A percentile compares a stretch with the other conserved stretches of the same genome.
These are phyloP conservation scores for Chelon auratus DNA, from an alignment of 2,797 vertebrate species.

Conservation along the genomic window DNA sequence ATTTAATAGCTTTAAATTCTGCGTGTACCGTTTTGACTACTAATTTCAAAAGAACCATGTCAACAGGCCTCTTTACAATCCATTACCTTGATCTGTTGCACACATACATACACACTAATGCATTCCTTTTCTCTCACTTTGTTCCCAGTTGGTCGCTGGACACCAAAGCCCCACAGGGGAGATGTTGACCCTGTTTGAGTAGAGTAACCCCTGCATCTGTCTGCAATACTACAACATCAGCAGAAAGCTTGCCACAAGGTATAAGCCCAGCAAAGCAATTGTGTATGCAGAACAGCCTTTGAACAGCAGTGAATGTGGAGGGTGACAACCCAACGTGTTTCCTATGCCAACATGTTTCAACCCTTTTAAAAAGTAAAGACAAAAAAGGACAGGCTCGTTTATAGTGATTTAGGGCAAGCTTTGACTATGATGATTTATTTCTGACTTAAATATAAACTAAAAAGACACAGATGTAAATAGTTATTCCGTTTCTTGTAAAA, in stretches of 20 bases:
- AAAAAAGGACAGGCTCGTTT: not conserved
- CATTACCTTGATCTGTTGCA: conserved; percentile 29
- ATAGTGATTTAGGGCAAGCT: not conserved
- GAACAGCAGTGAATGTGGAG: conserved; percentile 8
- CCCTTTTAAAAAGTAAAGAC: conserved; percentile 10
- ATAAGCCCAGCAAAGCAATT: conserved; percentile 54
- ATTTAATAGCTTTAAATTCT: not conserved
- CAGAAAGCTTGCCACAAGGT: conserved; percentile 71
- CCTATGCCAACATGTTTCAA: conserved; percentile 31
- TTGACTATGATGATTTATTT: not conserved
- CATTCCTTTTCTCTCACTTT: conserved; percentile 22
- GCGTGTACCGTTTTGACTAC: conserved; percentile 11
- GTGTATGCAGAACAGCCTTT: conserved; percentile 65
- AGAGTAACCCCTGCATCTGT: conserved; percentile 75
- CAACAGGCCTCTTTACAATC: conserved; percentile 17
- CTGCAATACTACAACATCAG: conserved; percentile 69
- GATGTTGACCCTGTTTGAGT: conserved; percentile 79
- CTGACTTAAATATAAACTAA: not conserved
- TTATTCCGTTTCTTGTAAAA: conserved; percentile 35
- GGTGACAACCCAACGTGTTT: conserved; percentile 18
- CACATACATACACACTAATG: conserved; percentile 3
- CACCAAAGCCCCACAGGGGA: conserved; percentile 74
- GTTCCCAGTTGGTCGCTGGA: conserved; percentile 51
- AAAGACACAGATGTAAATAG: conserved; percentile 7
- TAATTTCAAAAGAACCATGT: conserved; percentile 32